phyloP scores from a whole-genome alignment of 2,797 vertebrate genomes.

The Tapirus indicus region DNA sequence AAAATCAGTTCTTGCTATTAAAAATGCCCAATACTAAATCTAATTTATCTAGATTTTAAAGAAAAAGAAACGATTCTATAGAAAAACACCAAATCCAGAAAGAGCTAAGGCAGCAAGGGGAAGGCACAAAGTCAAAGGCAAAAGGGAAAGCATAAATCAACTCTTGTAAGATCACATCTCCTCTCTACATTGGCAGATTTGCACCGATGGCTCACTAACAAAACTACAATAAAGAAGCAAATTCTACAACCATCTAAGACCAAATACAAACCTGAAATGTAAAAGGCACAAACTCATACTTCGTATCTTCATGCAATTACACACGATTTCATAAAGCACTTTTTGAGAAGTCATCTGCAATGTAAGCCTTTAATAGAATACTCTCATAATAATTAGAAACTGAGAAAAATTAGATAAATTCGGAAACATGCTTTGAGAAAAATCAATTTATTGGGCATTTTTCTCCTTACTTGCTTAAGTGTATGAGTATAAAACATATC shows the following conservation, averaged over 20 bases:
- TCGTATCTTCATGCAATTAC: background rate
- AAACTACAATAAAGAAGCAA: background rate
- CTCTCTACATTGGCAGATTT: background rate
- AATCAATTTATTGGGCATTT: background rate
- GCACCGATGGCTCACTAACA: background rate
- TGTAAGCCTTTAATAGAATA: background rate
- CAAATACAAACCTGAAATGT: background rate
- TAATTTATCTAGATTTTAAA: constrained; percentile 14
- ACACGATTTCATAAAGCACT: background rate
- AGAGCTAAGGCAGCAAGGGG: background rate
- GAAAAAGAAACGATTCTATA: background rate
- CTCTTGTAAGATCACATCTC: background rate
- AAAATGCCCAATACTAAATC: background rate
- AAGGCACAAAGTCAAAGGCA: background rate
- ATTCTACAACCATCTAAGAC: constrained; percentile 6
- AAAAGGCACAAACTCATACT: constrained; percentile 2
- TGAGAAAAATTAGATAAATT: background rate
- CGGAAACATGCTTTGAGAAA: background rate
- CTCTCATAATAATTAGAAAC: constrained; percentile 8
- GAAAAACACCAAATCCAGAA: background rate
- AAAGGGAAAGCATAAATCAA: background rate
- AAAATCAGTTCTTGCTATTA: background rate
- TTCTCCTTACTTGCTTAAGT: background rate
- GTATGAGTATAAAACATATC: background rate
- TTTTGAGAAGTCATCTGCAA: constrained; percentile 30